A percentile compares a stretch with the other conserved stretches of the same genome.
Evolutionary conservation across 2,888 invertebrate genomes (phyloP).

Genomic region (Camponotus fellah): DNA sequence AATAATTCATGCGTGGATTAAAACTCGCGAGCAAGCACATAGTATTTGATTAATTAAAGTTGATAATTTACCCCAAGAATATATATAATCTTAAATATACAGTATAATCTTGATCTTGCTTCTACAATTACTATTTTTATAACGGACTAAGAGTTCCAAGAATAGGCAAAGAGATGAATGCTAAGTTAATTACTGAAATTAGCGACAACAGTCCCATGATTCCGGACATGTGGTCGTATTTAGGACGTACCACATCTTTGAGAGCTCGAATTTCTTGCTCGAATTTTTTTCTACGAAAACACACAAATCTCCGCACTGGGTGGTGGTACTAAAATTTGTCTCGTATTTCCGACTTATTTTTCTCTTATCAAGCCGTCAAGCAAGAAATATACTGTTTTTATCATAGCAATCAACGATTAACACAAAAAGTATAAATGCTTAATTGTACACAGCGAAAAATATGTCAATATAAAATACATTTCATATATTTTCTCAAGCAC

Average conservation of each 20-base stretch:
- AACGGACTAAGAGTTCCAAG: neutral
- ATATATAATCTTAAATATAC: neutral
- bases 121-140: neutral
- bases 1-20: neutral
- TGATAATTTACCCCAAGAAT: neutral
- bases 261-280: conserved; percentile 66
- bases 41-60: conserved; percentile 5
- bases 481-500: neutral
- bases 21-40: neutral
- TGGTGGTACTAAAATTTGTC: conserved; percentile 58
- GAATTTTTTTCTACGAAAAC: conserved; percentile 76
- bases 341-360: conserved; percentile 7
- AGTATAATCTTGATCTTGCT: neutral
- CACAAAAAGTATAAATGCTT: neutral
- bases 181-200: conserved; percentile 80
- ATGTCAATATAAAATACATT: neutral
- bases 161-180: conserved; percentile 30
- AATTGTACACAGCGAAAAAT: neutral
- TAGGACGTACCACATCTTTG: conserved; percentile 57
- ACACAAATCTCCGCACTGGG: conserved; percentile 75
- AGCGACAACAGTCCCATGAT: conserved; percentile 74
- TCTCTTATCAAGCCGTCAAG: neutral
- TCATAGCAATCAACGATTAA: neutral
- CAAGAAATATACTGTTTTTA: neutral
- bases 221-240: conserved; percentile 73